Conservation (phyloP, 2,888 invertebrate species). For the Nephrotoma appendiculata region DNA sequence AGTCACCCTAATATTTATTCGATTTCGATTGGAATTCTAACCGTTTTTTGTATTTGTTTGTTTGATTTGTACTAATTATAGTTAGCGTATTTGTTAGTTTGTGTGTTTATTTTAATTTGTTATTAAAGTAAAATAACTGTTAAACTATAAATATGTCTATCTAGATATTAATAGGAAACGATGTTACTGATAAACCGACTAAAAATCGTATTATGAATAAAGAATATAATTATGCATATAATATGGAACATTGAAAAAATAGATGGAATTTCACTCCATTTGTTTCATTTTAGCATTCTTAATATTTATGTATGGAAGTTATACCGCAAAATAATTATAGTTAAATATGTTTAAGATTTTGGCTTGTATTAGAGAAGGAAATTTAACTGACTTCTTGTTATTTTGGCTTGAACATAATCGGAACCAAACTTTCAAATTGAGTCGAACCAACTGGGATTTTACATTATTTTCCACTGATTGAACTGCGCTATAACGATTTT, state of each 20-base stretch:
- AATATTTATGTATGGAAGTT: background rate
- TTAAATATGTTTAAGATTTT: background rate
- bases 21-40: background rate
- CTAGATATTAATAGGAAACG: background rate
- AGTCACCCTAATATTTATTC: background rate
- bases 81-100: background rate
- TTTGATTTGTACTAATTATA: background rate
- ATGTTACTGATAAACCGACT: background rate
- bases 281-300: background rate
- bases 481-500: too few relatives aligned
- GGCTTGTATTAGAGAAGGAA: background rate
- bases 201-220: background rate
- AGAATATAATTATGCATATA: background rate
- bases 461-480: too few relatives aligned
- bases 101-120: background rate
- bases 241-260: background rate
- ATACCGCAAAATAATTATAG: background rate
- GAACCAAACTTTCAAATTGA: too few relatives aligned
- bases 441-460: too few relatives aligned
- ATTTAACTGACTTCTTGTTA: background rate
- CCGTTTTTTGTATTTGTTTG: background rate
- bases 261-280: background rate
- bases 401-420: background rate
- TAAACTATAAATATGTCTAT: background rate
- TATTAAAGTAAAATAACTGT: background rate